Percentiles rank a stretch among this genome's conserved stretches.
Evolutionary conservation across 2,888 invertebrate species (phyloP).

Genomic region (Ferdinandea cuprea): DNA sequence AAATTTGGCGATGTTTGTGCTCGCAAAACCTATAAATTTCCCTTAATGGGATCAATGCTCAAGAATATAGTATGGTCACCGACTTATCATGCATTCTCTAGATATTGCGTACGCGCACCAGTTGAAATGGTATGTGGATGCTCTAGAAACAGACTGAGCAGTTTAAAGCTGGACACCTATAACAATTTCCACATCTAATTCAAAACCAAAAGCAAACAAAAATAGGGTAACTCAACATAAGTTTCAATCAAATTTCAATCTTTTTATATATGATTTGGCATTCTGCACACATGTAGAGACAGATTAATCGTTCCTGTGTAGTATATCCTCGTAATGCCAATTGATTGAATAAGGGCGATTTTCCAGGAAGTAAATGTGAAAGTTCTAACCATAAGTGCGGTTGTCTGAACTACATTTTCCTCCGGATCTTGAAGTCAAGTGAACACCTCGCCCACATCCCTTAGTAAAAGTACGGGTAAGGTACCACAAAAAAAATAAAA

Average conservation of each 20-base stretch:
- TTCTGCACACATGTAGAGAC: conserved; percentile 53
- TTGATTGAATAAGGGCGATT: conserved; percentile 73
- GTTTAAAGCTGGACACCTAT: too few species aligned
- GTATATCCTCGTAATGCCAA: conserved; percentile 66
- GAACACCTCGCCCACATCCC: conserved; percentile 50
- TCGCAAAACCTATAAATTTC: too few species aligned
- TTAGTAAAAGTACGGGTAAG: conserved; percentile 10
- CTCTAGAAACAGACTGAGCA: too few species aligned
- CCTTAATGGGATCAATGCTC: too few species aligned
- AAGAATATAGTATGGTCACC: too few species aligned
- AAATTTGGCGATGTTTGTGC: too few species aligned
- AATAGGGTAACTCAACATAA: conserved; percentile 15
- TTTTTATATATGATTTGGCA: not conserved
- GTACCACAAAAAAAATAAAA: conserved; percentile 20
- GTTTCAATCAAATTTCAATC: not conserved
- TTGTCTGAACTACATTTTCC: conserved; percentile 74
- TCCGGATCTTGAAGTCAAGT: conserved; percentile 73
- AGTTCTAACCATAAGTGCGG: conserved; percentile 72
- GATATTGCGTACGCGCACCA: too few species aligned
- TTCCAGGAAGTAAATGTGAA: conserved; percentile 72
- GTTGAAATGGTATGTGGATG: too few species aligned
- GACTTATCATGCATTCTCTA: too few species aligned
- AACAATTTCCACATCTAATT: too few species aligned
- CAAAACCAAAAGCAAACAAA: too few species aligned
- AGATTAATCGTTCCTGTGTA: conserved; percentile 39